Percentiles rank a stretch among this genome's conserved stretches.
Evolutionary conservation across 2,888 invertebrate species (phyloP).

Genomic region (Myopa tessellatipennis): DNA sequence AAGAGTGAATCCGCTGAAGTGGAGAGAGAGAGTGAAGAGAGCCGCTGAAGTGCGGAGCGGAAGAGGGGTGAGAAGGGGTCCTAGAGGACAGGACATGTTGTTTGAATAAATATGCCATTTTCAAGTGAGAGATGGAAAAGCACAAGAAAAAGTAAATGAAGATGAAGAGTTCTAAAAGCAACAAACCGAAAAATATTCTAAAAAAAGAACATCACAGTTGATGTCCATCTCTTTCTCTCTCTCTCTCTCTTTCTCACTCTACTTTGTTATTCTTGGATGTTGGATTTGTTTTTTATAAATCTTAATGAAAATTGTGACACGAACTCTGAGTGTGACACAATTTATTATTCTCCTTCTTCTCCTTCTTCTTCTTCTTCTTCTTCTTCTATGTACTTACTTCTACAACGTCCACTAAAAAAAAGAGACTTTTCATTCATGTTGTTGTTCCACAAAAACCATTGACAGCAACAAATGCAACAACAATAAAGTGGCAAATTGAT

Average conservation of each 20-base stretch:
- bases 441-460: background rate
- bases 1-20: background rate
- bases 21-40: background rate
- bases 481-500: background rate
- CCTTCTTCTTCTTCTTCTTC: background rate
- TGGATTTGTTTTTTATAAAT: background rate
- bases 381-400: background rate
- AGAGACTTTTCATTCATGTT: background rate
- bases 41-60: background rate
- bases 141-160: background rate
- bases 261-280: background rate
- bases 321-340: conserved; percentile 29
- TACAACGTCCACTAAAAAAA: background rate
- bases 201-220: background rate
- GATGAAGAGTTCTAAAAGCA: background rate
- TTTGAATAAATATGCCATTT: background rate
- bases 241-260: too few species aligned
- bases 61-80: background rate
- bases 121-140: background rate
- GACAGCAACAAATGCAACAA: background rate
- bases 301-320: conserved; percentile 33
- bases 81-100: background rate
- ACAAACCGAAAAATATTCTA: background rate
- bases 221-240: background rate
- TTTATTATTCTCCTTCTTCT: conserved; percentile 6